Evolutionary conservation across 53 echinoderm and acorn worm genomes (phyloP).

Genomic region (Echinarachnius parma): DNA sequence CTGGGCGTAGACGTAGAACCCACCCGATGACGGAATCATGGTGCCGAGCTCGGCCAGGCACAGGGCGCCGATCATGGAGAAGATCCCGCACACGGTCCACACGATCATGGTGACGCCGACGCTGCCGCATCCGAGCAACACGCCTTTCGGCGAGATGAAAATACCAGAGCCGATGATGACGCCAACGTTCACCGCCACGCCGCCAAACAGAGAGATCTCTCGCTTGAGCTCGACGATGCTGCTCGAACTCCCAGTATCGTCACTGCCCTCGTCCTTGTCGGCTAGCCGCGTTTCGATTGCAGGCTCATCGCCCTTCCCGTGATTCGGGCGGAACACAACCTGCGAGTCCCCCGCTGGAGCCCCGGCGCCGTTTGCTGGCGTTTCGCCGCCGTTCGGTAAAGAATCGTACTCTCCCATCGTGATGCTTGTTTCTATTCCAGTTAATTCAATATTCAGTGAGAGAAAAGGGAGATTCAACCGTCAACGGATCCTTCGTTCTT

Average conservation of each 20-base stretch:
- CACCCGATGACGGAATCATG: slow-evolving; percentile 71
- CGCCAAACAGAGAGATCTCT: slow-evolving; percentile 64
- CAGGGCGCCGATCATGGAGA: slow-evolving; percentile 77
- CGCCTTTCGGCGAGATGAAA: slow-evolving; percentile 86
- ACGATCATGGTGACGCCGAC: slow-evolving; percentile 71
- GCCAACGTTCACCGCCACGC: slow-evolving; percentile 80
- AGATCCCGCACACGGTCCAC: slow-evolving; percentile 75
- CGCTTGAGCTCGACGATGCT: slow-evolving; percentile 59
- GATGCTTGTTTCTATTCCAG: no score
- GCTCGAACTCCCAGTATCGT: neutral
- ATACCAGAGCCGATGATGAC: slow-evolving; percentile 92
- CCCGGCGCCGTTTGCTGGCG: neutral
- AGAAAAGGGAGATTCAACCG: no score
- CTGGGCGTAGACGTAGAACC: slow-evolving; percentile 74
- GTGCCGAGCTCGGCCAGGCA: slow-evolving; percentile 84
- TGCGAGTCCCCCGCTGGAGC: slow-evolving; percentile 19
- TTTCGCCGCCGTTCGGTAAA: neutral
- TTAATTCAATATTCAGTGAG: no score
- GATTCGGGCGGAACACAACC: slow-evolving; percentile 20
- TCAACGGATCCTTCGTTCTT: no score
- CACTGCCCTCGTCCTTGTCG: slow-evolving; percentile 3
- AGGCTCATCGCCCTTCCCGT: neutral
- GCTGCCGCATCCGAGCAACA: slow-evolving; percentile 69
- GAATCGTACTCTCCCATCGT: slow-evolving; percentile 1
- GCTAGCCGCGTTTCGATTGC: slow-evolving; percentile 31